phyloP scores from a whole-genome alignment of 2,888 invertebrate species.

The Stegana nigrithorax region DNA sequence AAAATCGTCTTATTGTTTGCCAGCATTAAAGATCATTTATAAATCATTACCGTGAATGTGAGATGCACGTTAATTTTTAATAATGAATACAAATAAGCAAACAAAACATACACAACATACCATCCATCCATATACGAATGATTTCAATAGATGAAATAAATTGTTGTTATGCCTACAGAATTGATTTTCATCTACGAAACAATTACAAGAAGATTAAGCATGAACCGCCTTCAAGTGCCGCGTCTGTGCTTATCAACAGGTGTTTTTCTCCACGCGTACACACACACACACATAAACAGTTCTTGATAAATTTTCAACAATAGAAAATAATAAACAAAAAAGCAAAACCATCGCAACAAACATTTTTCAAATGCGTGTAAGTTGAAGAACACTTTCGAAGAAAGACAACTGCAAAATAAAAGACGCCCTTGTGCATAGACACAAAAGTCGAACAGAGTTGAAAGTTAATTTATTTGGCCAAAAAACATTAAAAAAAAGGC shows the following conservation, averaged over 20 bases:
- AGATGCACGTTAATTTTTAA: too few relatives aligned
- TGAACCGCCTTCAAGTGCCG: neutral
- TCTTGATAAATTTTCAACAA: neutral
- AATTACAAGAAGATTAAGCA: constrained; percentile 9
- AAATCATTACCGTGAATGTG: too few relatives aligned
- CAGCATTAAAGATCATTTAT: too few relatives aligned
- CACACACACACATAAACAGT: too few relatives aligned
- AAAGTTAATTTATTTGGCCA: constrained; percentile 10
- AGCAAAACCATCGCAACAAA: neutral
- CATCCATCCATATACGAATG: too few relatives aligned
- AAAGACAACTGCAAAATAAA: neutral
- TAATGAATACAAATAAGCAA: too few relatives aligned
- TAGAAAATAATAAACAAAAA: neutral
- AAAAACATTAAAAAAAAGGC: too few relatives aligned
- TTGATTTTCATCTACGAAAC: neutral
- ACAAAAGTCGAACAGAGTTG: constrained; percentile 8
- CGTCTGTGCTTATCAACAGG: too few relatives aligned
- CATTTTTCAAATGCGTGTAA: neutral
- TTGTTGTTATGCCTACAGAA: constrained; percentile 4
- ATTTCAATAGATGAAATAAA: neutral
- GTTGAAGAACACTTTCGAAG: neutral
- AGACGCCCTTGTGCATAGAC: neutral
- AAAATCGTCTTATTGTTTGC: too few relatives aligned
- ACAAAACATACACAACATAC: too few relatives aligned
- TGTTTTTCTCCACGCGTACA: too few relatives aligned